Evolutionary conservation across 2,113 vertebrate species (phyloP).

Genomic region (Melanerpes aurifrons): DNA sequence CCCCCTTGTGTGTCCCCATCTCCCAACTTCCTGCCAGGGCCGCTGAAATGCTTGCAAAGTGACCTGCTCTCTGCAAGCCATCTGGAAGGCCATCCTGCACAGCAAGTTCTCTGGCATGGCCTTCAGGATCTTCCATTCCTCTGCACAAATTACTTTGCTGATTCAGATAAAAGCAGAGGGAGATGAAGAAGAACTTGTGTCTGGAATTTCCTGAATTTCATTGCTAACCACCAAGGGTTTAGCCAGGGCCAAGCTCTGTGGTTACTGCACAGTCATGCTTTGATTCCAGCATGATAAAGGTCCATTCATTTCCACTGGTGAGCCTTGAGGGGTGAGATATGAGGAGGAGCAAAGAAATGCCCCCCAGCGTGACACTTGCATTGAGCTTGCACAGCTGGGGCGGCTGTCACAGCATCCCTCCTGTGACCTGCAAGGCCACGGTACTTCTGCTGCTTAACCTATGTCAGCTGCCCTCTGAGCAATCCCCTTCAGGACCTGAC

Average conservation of each 20-base stretch:
- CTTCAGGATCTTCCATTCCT: background rate
- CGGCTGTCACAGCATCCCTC: background rate
- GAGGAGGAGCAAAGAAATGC: background rate
- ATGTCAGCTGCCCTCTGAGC: slow-evolving; percentile 8
- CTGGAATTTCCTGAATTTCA: slow-evolving; percentile 30
- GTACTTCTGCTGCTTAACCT: slow-evolving; percentile 39
- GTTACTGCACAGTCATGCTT: background rate
- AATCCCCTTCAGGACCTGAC: background rate
- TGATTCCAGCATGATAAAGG: background rate
- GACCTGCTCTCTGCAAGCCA: background rate
- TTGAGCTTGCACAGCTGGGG: background rate
- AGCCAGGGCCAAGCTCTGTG: background rate
- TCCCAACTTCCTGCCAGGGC: background rate
- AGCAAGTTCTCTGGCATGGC: background rate
- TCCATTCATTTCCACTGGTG: accelerated
- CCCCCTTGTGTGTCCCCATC: background rate
- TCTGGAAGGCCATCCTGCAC: accelerated
- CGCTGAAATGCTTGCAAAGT: background rate
- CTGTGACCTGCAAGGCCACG: background rate
- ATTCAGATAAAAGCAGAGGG: slow-evolving; percentile 14
- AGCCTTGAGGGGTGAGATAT: background rate
- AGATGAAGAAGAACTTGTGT: background rate
- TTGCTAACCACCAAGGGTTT: background rate
- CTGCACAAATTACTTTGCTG: background rate
- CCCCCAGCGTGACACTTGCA: accelerated